Base-by-base conservation (phyloP, 2,888 invertebrate genomes). In the Urechis unicinctus region DNA sequence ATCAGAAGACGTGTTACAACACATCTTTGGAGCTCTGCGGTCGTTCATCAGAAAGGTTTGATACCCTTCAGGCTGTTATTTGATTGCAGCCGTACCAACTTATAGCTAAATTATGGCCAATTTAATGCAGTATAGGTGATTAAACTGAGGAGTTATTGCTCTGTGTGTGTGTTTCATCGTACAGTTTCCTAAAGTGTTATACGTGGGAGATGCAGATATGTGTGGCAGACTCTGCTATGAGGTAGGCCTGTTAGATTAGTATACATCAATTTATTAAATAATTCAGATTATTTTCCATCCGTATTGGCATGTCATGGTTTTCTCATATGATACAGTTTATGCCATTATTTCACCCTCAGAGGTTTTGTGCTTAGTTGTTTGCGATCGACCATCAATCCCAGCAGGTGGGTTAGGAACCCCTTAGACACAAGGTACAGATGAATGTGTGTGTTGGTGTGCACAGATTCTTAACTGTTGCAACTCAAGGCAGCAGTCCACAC, bases 1-100 rank as follows among this genome's bases (percentile, higher is more conserved):
- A 74, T 93, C 94, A 47, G 95, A 96, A 77, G 85, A 84, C 2
- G 81, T 96, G 47, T 87, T 92, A 66, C 87, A 88, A 67, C 95
- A 96, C 71, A 86, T 93, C 24, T 94, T 96, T 77, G 93, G 93
- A 1, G 88, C 92, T 0, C 80, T 96, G 50, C 83, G 95, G 62
- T 88, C 91, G 0, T 95, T 94, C 72, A 88, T 96, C 56, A 93
- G 66, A 62, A 76, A 75, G 69, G 75, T 76, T 56, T 24, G 46
- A 36, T 13, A 13, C 36, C 9, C 9, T 17, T 17, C 36, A 9
- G 9, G 9, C 17, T 36, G 36, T 17, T 36, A 17, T 36, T 17
- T 36, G 36, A 17, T 9, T 17, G 36, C 17, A 9, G 17, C 9
- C 17, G 36, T 36, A n/a, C n/a, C n/a, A n/a, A n/a, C n/a, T n/a